Evolutionary conservation across 2,797 vertebrate genomes (phyloP), one percentile per base, ranked within the genome.

Genomic region (Crenuchus spilurus): DNA sequence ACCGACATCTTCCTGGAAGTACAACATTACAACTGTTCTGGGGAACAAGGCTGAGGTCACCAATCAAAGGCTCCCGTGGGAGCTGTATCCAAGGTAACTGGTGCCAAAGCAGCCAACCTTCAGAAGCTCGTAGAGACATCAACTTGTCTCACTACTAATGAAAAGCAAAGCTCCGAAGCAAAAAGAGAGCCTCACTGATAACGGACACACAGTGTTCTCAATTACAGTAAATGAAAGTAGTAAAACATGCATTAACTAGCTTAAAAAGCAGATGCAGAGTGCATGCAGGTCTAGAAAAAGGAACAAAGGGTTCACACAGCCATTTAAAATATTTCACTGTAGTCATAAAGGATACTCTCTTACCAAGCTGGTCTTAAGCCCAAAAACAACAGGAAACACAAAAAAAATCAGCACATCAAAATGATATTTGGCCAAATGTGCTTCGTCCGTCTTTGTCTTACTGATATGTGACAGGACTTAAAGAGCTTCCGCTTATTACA

Each of bases 41-140:
- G 49, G 70, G 71, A 75, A 62, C 30, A 66, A 52, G 6, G 24
- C 60, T 62, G 61, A 73, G 30, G 76, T 74, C 61, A 74, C 49
- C 60, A 42, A 58, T 71, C n/a, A 41, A 70, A 78, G n/a, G 26
- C 28, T 55, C 54, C 26, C 13, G 10, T 3, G 54, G 58, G 42
- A 70, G 39, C 41, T 14, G 73, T 82, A 76, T 49, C 76, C 60
- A 81, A 64, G 80, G 63, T 28, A 64, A 81, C 77, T 58, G 49
- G 66, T 57, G 57, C 39, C 57, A 35, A 57, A 44, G 30, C 33
- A 42, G 54, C 42, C 48, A 18, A 20, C 31, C 30, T 71, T 66
- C 67, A 58, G 35, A 35, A 79, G 62, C 62, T 49, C 20, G 13
- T 51, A 20, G 22, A 75, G 57, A 72, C 48, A 42, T n/a, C 26